Percentiles rank a stretch among this genome's conserved stretches.
These are phyloP conservation scores for Leptodactylus fuscus DNA, from an alignment of 2,113 vertebrate genomes.

Conservation along the genomic window DNA sequence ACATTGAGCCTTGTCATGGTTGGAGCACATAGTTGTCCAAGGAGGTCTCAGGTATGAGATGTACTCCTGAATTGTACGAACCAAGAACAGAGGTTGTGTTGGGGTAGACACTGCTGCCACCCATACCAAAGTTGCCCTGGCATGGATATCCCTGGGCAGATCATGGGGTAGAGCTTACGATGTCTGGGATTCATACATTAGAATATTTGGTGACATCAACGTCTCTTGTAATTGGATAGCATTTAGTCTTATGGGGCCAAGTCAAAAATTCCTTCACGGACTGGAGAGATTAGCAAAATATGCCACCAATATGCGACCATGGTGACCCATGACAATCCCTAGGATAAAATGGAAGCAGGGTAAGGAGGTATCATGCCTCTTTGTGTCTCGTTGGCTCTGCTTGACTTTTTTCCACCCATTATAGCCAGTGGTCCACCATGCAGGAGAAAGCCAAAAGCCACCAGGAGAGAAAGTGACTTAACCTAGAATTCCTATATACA, in stretches of 20 bases:
- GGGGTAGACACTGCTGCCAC: too few relatives aligned
- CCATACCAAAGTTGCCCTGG: not conserved
- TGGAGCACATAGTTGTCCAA: too few relatives aligned
- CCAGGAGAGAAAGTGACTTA: not conserved
- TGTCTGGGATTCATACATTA: not conserved
- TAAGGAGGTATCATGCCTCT: not conserved
- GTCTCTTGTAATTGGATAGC: not conserved
- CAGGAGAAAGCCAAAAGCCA: not conserved
- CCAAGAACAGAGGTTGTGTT: too few relatives aligned
- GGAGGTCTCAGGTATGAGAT: too few relatives aligned
- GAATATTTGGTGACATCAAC: not conserved
- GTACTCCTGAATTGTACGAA: too few relatives aligned
- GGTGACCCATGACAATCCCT: not conserved
- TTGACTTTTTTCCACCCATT: not conserved
- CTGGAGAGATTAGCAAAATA: too few relatives aligned
- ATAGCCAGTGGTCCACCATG: not conserved
- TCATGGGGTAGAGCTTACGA: not conserved
- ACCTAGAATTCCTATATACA: not conserved
- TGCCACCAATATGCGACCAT: not conserved
- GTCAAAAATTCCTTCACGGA: too few relatives aligned
- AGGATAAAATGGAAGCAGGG: not conserved
- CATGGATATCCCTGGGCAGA: not conserved
- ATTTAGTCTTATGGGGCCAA: too few relatives aligned
- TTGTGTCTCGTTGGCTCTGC: not conserved
- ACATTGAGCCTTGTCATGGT: too few relatives aligned